These are phyloP conservation scores for Homarus americanus DNA, from an alignment of 1,140 invertebrate genomes.

Conservation along the genomic window DNA sequence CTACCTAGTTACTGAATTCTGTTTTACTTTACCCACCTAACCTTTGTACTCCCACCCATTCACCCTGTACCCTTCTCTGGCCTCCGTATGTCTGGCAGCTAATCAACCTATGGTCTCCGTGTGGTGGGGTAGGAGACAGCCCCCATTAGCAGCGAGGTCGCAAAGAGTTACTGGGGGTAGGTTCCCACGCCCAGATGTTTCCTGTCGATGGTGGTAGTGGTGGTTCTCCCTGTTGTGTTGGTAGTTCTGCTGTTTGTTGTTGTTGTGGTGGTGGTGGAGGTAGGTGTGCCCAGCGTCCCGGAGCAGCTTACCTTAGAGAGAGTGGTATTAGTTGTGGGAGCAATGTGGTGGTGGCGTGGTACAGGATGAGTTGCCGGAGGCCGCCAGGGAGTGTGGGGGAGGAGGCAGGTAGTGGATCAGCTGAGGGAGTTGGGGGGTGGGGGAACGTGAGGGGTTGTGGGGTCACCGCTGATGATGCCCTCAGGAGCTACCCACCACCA, in stretches of 20 bases:
- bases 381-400: background rate
- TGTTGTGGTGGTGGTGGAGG: background rate
- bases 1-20: too few relatives aligned
- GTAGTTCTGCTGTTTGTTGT: background rate
- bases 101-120: background rate
- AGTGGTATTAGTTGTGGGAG: background rate
- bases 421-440: constrained; percentile 2
- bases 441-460: constrained; percentile 46
- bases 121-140: background rate
- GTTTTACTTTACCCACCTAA: too few relatives aligned
- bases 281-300: background rate
- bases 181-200: background rate
- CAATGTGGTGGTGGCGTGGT: background rate
- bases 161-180: background rate
- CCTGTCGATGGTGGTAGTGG: background rate
- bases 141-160: background rate
- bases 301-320: background rate
- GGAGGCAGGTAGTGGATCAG: constrained; percentile 4
- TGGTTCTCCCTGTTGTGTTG: background rate
- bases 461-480: constrained; percentile 50
- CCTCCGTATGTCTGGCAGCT: too few relatives aligned
- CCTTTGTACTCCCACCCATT: too few relatives aligned
- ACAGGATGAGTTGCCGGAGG: background rate
- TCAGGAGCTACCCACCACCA: constrained; percentile 41
- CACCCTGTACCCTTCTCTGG: too few relatives aligned